Percentiles rank a stretch among this genome's conserved stretches.
These are phyloP conservation scores for Trichacis sp. DNA, from an alignment of 2,888 invertebrate species.

Conservation along the genomic window DNA sequence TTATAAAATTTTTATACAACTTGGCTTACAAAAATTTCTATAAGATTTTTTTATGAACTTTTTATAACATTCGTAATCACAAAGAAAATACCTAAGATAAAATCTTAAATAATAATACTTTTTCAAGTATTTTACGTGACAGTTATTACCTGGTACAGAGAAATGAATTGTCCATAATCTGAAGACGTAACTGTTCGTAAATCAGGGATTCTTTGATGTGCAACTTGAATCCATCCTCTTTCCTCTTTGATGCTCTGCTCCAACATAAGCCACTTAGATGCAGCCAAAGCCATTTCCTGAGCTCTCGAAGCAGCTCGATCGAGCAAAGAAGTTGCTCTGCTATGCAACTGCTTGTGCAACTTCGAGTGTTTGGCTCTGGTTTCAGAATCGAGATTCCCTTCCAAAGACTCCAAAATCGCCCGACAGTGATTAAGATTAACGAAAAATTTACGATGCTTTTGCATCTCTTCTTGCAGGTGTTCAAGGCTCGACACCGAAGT, in stretches of 20 bases:
- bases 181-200: conserved; percentile 83
- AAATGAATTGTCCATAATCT: conserved; percentile 87
- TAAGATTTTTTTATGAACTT: no score
- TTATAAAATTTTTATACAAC: no score
- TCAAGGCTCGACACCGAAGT: conserved; percentile 81
- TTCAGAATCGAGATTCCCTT: conserved; percentile 85
- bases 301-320: conserved; percentile 85
- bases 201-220: conserved; percentile 86
- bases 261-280: conserved; percentile 85
- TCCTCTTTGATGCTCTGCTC: conserved; percentile 88
- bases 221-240: conserved; percentile 84
- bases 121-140: no score
- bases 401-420: conserved; percentile 86
- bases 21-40: no score
- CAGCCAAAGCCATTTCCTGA: conserved; percentile 86
- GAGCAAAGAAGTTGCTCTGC: conserved; percentile 80
- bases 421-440: conserved; percentile 89
- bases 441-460: conserved; percentile 90
- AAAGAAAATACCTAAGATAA: no score
- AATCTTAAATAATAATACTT: no score
- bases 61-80: no score
- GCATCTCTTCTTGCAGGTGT: conserved; percentile 89
- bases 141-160: conserved; percentile 75
- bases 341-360: conserved; percentile 82
- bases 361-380: conserved; percentile 80